Evolutionary conservation across 2,113 vertebrate genomes (phyloP).

Genomic region (Pollimyrus isidori): DNA sequence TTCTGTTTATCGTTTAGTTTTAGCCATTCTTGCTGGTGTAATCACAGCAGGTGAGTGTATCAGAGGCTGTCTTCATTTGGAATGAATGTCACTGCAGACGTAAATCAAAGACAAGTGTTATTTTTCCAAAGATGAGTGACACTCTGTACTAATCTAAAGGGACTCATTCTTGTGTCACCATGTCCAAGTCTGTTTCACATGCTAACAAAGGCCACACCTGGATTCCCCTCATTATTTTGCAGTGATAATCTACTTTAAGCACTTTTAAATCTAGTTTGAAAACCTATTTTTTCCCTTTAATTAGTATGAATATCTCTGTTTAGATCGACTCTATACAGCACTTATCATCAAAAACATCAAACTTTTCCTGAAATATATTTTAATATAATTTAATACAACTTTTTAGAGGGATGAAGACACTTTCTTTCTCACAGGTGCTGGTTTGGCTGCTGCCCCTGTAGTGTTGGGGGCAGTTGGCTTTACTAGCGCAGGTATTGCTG

Average conservation of each 20-base stretch:
- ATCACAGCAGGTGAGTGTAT: not conserved
- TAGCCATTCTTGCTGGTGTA: fast-evolving
- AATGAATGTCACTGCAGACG: not conserved
- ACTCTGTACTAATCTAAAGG: not conserved
- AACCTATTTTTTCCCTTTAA: not conserved
- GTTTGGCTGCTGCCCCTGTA: not conserved
- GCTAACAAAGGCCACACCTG: not conserved
- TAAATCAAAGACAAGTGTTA: not conserved
- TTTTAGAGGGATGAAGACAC: not conserved
- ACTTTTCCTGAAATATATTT: not conserved
- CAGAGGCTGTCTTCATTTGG: not conserved
- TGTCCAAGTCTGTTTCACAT: not conserved
- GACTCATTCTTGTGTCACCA: not conserved
- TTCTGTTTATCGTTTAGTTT: not conserved
- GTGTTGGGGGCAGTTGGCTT: not conserved
- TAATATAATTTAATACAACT: not conserved
- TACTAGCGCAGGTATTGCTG: not conserved
- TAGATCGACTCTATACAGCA: not conserved
- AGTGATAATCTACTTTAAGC: not conserved
- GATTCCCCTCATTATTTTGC: not conserved
- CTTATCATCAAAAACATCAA: not conserved
- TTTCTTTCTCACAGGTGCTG: not conserved
- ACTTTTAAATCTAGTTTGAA: not conserved
- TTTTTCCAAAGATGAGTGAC: not conserved
- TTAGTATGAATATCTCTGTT: not conserved